These are phyloP conservation scores for Athripsodes cinereus DNA, from an alignment of 2,888 invertebrate species.

Conservation along the genomic window DNA sequence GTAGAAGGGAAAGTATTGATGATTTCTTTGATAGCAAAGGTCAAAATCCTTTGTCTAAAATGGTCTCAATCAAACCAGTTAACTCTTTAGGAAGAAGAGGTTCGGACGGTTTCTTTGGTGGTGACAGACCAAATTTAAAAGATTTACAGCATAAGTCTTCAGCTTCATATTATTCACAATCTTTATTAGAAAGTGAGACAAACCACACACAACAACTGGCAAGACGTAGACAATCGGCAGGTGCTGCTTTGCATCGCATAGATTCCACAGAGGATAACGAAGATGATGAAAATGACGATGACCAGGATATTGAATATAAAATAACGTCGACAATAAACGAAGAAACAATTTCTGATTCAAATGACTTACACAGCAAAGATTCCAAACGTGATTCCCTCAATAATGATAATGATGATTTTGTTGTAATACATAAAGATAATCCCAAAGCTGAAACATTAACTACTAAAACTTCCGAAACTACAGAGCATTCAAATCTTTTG, in stretches of 20 bases:
- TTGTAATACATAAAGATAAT: background rate
- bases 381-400: background rate
- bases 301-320: slow-evolving; percentile 1
- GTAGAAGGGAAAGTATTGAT: slow-evolving; percentile 25
- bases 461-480: slow-evolving; percentile 9
- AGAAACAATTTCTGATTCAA: background rate
- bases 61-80: slow-evolving; percentile 8
- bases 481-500: slow-evolving; percentile 23
- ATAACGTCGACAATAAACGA: background rate
- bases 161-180: slow-evolving; percentile 21
- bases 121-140: slow-evolving; percentile 10
- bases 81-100: slow-evolving; percentile 21
- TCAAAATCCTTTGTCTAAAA: slow-evolving; percentile 10
- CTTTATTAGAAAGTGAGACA: slow-evolving; percentile 21
- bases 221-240: slow-evolving; percentile 14
- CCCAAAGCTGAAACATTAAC: background rate
- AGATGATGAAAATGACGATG: slow-evolving; percentile 4
- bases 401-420: background rate
- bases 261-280: slow-evolving; percentile 4
- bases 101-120: slow-evolving; percentile 22
- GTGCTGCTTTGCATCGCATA: slow-evolving; percentile 16
- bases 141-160: slow-evolving; percentile 15
- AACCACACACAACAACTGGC: slow-evolving; percentile 2
- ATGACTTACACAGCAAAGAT: background rate
- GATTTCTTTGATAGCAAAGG: slow-evolving; percentile 25